phyloP scores from a whole-genome alignment of 2,797 vertebrate species.

The Chelidonichthys spinosus region DNA sequence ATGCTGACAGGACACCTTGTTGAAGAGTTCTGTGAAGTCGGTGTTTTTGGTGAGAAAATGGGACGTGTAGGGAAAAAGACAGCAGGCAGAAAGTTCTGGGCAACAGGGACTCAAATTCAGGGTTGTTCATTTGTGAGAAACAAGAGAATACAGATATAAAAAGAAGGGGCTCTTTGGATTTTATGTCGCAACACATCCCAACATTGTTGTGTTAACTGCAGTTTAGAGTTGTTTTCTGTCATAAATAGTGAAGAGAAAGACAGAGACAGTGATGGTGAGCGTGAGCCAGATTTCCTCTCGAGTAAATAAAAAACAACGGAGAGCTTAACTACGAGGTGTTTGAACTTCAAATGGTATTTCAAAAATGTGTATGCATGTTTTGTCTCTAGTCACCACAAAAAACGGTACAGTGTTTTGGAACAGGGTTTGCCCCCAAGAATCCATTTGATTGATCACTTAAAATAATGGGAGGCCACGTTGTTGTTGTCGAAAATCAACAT shows the following conservation, averaged over 20 bases:
- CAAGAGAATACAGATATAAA: slow-evolving; percentile 6
- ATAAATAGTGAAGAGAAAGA: slow-evolving; percentile 5
- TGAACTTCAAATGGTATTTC: slow-evolving; percentile 7
- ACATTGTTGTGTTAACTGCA: background rate
- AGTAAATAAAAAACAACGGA: background rate
- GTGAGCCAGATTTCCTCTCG: background rate
- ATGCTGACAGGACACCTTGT: slow-evolving; percentile 59
- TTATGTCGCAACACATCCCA: slow-evolving; percentile 3
- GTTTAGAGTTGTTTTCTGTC: background rate
- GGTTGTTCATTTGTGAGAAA: slow-evolving; percentile 48
- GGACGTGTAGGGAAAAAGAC: slow-evolving; percentile 23
- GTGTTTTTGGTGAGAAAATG: slow-evolving; percentile 56
- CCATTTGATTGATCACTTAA: no score
- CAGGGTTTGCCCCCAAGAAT: no score
- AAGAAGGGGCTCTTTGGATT: background rate
- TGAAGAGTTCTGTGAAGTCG: slow-evolving; percentile 51
- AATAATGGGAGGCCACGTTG: no score
- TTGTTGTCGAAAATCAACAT: background rate
- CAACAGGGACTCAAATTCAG: slow-evolving; percentile 51
- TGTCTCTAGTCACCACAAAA: no score
- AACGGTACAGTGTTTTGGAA: no score
- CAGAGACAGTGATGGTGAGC: background rate
- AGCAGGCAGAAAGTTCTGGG: slow-evolving; percentile 43
- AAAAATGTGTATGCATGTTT: background rate
- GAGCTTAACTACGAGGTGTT: background rate